Conservation (phyloP, 1,140 invertebrate species). For the Homalodisca vitripennis region DNA sequence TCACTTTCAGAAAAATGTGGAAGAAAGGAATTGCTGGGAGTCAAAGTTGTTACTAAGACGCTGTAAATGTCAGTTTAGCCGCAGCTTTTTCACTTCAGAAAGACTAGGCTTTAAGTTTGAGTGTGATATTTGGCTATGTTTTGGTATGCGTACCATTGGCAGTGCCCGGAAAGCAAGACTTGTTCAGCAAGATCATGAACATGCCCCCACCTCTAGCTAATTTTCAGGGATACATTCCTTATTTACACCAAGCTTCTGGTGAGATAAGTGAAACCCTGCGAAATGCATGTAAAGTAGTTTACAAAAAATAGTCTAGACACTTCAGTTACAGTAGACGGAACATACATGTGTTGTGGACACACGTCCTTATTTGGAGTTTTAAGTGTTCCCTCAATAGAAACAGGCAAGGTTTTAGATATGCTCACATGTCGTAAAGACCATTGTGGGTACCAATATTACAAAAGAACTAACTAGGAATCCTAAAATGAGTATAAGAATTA, state of each 20-base stretch:
- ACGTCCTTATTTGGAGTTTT: slow-evolving; percentile 8
- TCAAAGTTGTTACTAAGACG: not conserved
- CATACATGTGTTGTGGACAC: slow-evolving; percentile 4
- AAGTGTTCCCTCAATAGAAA: not conserved
- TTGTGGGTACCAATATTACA: not conserved
- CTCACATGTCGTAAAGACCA: not conserved
- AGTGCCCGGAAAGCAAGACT: slow-evolving; percentile 1
- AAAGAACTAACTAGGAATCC: too few relatives aligned
- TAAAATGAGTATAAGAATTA: too few relatives aligned
- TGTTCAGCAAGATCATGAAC: slow-evolving; percentile 11
- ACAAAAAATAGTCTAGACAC: slow-evolving; percentile 10
- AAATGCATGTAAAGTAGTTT: slow-evolving; percentile 2
- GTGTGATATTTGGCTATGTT: slow-evolving; percentile 8
- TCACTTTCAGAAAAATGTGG: not conserved
- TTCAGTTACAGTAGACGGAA: slow-evolving; percentile 11
- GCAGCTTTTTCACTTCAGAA: not conserved
- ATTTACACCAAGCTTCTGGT: slow-evolving; percentile 4
- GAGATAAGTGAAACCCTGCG: not conserved
- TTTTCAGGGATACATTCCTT: not conserved
- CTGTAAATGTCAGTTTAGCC: not conserved
- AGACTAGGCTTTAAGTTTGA: not conserved
- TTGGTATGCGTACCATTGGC: not conserved
- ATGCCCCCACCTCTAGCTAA: slow-evolving; percentile 1
- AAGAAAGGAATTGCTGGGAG: not conserved
- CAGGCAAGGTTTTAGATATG: not conserved